Percentiles rank a stretch among this genome's conserved stretches.
Conservation (phyloP, 35 echinoderm and acorn worm genomes). For the Acanthaster planci region DNA sequence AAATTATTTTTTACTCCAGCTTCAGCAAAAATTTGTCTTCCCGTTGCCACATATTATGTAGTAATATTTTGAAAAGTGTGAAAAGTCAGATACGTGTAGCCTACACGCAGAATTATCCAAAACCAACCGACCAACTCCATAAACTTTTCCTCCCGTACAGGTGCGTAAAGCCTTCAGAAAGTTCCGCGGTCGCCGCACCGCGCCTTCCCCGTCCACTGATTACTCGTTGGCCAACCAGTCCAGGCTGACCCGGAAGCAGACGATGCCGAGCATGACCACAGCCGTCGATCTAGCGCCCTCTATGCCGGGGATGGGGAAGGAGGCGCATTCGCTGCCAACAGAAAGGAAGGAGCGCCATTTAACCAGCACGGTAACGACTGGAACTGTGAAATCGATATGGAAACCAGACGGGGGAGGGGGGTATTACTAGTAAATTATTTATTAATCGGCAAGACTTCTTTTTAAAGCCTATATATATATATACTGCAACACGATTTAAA, state of each 20-base stretch:
- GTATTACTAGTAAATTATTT: too few species aligned
- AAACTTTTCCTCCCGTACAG: not conserved
- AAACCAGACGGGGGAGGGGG: not conserved
- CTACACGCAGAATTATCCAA: too few species aligned
- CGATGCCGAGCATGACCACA: not conserved
- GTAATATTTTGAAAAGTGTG: too few species aligned
- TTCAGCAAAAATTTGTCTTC: too few species aligned
- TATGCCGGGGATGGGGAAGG: not conserved
- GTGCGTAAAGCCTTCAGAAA: not conserved
- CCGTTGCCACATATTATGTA: too few species aligned
- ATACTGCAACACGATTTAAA: too few species aligned
- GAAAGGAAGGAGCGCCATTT: conserved; percentile 1
- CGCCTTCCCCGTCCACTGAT: not conserved
- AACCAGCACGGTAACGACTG: not conserved
- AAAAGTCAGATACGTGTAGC: too few species aligned
- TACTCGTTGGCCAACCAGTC: not conserved
- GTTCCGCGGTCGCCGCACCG: not conserved
- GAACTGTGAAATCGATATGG: not conserved
- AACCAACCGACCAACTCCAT: too few species aligned
- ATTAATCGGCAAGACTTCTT: too few species aligned
- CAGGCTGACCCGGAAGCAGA: conserved; percentile 5
- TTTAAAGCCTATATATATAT: too few species aligned
- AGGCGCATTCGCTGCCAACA: not conserved
- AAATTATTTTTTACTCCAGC: too few species aligned
- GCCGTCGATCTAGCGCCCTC: not conserved